These are phyloP conservation scores for Hippopotamus amphibius DNA, from an alignment of 2,113 vertebrate species.

Conservation along the genomic window DNA sequence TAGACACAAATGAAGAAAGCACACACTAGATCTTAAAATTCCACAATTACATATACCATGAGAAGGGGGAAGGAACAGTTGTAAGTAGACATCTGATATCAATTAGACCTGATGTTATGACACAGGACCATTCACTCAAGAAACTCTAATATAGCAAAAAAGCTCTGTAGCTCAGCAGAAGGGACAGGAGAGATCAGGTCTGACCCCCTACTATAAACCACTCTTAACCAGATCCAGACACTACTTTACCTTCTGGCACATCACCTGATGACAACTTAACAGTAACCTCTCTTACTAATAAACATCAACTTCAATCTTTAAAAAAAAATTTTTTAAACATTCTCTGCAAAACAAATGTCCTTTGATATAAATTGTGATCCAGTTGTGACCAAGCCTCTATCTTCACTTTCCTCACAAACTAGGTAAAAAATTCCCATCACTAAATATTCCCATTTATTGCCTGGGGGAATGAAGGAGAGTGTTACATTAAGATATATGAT, in stretches of 20 bases:
- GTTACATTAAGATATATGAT: not conserved
- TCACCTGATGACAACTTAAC: not conserved
- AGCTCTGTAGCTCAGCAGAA: not conserved
- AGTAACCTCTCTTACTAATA: not conserved
- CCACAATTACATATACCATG: not conserved
- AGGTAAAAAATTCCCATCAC: not conserved
- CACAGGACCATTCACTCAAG: not conserved
- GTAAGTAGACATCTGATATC: not conserved
- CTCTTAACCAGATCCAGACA: not conserved
- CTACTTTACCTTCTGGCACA: not conserved
- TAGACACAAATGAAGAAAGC: not conserved
- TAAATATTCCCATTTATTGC: not conserved
- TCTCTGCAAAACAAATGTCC: conserved; percentile 14
- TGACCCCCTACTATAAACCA: not conserved
- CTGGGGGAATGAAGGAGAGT: not conserved
- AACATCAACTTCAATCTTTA: not conserved
- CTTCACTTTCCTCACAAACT: not conserved
- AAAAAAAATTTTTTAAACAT: not conserved
- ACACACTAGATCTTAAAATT: not conserved
- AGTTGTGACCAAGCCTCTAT: not conserved
- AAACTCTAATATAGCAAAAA: not conserved
- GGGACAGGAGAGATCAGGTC: not conserved
- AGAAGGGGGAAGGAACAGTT: not conserved
- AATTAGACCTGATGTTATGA: not conserved
- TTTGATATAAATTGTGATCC: not conserved